Evolutionary conservation across 2,113 vertebrate genomes (phyloP).

Genomic region (Phrynosoma platyrhinos): DNA sequence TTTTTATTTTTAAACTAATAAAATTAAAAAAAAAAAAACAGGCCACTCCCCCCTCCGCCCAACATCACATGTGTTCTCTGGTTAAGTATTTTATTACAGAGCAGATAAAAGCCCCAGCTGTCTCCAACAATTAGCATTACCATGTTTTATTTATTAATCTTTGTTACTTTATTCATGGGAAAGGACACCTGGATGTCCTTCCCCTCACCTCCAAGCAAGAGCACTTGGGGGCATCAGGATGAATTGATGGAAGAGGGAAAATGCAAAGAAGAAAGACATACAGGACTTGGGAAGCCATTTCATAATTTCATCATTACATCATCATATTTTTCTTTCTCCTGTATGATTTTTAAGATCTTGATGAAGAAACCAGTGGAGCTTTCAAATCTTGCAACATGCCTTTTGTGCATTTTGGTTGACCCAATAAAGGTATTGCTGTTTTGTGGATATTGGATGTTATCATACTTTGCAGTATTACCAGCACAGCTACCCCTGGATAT

Average conservation of each 20-base stretch:
- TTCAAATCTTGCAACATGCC: too few relatives aligned
- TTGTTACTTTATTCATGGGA: constrained; percentile 53
- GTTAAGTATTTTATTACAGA: constrained; percentile 59
- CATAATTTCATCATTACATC: too few relatives aligned
- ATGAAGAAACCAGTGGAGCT: too few relatives aligned
- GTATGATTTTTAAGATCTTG: too few relatives aligned
- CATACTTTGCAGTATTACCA: too few relatives aligned
- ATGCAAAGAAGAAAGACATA: not conserved
- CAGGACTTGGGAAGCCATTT: not conserved
- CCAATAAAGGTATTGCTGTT: too few relatives aligned
- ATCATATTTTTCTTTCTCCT: too few relatives aligned
- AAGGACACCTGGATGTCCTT: constrained; percentile 55
- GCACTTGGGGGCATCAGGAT: constrained; percentile 25
- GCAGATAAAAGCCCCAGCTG: constrained; percentile 61
- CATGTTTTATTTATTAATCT: constrained; percentile 70
- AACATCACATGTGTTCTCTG: constrained; percentile 37
- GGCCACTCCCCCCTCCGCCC: constrained; percentile 35
- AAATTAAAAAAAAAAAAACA: too few relatives aligned
- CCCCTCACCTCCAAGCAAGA: constrained; percentile 45
- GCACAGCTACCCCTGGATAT: too few relatives aligned
- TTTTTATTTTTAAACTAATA: too few relatives aligned
- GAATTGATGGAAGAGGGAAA: not conserved
- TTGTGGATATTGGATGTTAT: too few relatives aligned
- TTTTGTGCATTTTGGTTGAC: too few relatives aligned
- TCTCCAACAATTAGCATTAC: constrained; percentile 47